Percentiles rank a stretch among this genome's conserved stretches.
These are phyloP conservation scores for Nothocercus julius DNA, from an alignment of 2,113 vertebrate species.

Conservation along the genomic window DNA sequence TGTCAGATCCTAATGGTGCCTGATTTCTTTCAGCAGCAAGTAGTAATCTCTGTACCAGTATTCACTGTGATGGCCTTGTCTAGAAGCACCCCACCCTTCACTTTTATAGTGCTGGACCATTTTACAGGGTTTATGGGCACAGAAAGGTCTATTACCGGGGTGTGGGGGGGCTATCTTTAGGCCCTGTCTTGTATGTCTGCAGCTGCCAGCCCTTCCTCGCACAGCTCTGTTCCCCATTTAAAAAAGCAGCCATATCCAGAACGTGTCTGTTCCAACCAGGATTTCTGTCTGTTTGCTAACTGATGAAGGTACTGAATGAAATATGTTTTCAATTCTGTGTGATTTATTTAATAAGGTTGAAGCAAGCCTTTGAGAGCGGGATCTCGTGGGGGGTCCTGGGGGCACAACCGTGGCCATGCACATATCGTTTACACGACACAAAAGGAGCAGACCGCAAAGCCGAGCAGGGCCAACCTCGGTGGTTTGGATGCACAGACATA, in stretches of 20 bases:
- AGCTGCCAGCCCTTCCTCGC: neutral
- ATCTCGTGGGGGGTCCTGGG: constrained; percentile 32
- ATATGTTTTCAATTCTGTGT: neutral
- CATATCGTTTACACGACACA: neutral
- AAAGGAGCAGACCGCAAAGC: neutral
- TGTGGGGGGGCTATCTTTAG: neutral
- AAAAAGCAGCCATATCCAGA: neutral
- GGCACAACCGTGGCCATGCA: neutral
- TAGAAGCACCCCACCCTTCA: neutral
- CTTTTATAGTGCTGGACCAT: neutral
- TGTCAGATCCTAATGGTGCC: neutral
- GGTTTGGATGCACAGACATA: neutral
- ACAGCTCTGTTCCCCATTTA: constrained; percentile 7
- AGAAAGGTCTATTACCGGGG: neutral
- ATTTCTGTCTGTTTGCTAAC: neutral
- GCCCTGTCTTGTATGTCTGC: neutral
- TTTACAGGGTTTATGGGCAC: neutral
- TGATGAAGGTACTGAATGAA: neutral
- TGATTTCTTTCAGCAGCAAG: neutral
- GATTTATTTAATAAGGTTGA: constrained; percentile 36
- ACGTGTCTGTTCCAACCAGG: constrained; percentile 15
- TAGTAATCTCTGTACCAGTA: neutral
- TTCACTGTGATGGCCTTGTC: neutral
- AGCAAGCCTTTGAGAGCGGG: neutral
- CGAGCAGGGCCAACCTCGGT: neutral